Evolutionary conservation across 2,888 invertebrate species (phyloP).

Genomic region (Drosophila barbarae): DNA sequence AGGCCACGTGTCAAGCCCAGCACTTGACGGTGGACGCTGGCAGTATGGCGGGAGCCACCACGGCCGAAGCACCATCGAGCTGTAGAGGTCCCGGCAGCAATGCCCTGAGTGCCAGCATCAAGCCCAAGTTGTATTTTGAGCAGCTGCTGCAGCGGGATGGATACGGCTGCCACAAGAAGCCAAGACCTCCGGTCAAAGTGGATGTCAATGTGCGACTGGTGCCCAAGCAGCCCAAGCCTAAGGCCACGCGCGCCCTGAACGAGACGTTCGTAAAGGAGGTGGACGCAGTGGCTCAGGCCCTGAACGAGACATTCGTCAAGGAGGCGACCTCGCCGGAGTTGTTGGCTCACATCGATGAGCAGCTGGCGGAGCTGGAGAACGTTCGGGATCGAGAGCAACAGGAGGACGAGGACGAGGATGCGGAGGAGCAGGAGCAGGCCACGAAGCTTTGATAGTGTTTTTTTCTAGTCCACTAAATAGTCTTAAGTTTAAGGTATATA

Average conservation of each 20-base stretch:
- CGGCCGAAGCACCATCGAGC: conserved; percentile 20
- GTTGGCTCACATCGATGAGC: conserved; percentile 55
- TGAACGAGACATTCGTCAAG: conserved; percentile 64
- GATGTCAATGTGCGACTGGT: conserved; percentile 88
- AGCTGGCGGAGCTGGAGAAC: conserved; percentile 49
- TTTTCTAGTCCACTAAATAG: conserved; percentile 35
- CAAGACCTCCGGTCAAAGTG: conserved; percentile 84
- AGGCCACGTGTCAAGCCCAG: conserved; percentile 65
- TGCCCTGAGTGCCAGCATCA: conserved; percentile 60
- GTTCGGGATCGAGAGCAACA: conserved; percentile 32
- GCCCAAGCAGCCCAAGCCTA: conserved; percentile 80
- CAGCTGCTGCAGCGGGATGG: conserved; percentile 67
- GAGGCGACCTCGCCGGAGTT: conserved; percentile 50
- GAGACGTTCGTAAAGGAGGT: conserved; percentile 63
- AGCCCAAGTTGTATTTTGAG: conserved; percentile 68
- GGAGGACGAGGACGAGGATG: conserved; percentile 25
- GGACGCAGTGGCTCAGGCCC: conserved; percentile 58
- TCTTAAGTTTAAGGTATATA: conserved; percentile 37
- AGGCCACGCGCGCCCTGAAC: conserved; percentile 43
- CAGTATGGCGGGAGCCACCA: conserved; percentile 36
- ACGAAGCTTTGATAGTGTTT: conserved; percentile 61
- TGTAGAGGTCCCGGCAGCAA: conserved; percentile 59
- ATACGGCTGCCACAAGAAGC: conserved; percentile 64
- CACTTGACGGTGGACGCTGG: conserved; percentile 70
- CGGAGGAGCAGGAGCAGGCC: conserved; percentile 46